A percentile compares a stretch with the other conserved stretches of the same genome.
phyloP scores from a whole-genome alignment of 2,797 vertebrate species.

The Periophthalmus magnuspinnatus region DNA sequence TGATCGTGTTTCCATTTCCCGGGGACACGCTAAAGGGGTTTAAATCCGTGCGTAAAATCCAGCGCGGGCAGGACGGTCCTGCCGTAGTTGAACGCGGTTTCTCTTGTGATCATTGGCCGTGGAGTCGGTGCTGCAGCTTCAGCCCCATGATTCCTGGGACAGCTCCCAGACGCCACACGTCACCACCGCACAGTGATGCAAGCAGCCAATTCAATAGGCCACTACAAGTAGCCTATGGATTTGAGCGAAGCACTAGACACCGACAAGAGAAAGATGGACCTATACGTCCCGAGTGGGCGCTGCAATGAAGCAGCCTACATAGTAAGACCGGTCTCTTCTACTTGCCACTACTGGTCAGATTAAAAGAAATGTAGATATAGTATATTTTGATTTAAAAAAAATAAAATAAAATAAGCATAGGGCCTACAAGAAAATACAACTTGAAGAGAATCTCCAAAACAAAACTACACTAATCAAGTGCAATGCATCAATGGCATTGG shows the following conservation, averaged over 20 bases:
- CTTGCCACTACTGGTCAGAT: neutral
- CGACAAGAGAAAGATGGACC: slow-evolving; percentile 13
- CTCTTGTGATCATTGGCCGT: slow-evolving; percentile 70
- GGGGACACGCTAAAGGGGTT: slow-evolving; percentile 27
- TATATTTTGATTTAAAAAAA: too few relatives aligned
- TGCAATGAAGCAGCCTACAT: neutral
- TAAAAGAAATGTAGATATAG: too few relatives aligned
- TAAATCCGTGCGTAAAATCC: slow-evolving; percentile 55
- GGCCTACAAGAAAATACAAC: neutral
- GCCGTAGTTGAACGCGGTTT: slow-evolving; percentile 52
- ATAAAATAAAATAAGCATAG: too few relatives aligned
- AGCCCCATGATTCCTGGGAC: slow-evolving; percentile 90
- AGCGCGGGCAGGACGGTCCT: slow-evolving; percentile 60
- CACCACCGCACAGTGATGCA: slow-evolving; percentile 76
- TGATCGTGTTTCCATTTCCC: slow-evolving; percentile 34
- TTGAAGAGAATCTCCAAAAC: neutral
- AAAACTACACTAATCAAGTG: neutral
- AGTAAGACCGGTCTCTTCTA: neutral
- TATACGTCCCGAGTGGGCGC: neutral
- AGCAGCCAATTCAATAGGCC: slow-evolving; percentile 56
- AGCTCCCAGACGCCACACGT: slow-evolving; percentile 85
- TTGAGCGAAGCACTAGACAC: slow-evolving; percentile 29
- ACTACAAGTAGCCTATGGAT: slow-evolving; percentile 36
- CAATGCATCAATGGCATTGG: neutral
- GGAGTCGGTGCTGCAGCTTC: slow-evolving; percentile 79